Evolutionary conservation across 92 coral and sea anemone species (phyloP), one percentile per base, ranked within the genome.

Genomic region (Ricordea florida): DNA sequence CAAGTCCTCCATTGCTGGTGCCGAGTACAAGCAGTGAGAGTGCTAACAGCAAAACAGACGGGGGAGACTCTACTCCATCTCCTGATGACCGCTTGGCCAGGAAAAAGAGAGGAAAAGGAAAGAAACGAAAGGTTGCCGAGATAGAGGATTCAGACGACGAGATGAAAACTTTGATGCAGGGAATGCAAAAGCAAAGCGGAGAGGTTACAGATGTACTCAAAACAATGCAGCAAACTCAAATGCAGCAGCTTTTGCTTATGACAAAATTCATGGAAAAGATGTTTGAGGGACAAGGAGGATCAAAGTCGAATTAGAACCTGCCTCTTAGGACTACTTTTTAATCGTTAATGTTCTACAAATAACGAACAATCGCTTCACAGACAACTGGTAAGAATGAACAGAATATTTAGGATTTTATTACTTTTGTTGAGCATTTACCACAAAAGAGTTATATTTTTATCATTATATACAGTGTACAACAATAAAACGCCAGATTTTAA

Each of bases 211-310:
- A 50, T 2, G 58, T 50, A 26, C 24, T 50, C 4, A 50, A 50
- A 50, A 50, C 64, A 57, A 57, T 25, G 41, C 40, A 57, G 64
- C 58, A 50, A n/a, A n/a, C n/a, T n/a, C n/a, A n/a, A n/a, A n/a
- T n/a, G n/a, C 44, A 38, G 44, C 44, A 38, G n/a, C 8, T 38
- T n/a, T 7, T 13, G 0, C 1, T 50, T 20, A 50, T 50, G 6
- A 20, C 58, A 2, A 50, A 50, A 15, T 50, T 50, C 58, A 50
- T 50, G 58, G 58, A 50, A 26, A 50, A 4, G 31, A 15, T 50
- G 23, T 50, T 50, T 26, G 58, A 50, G 6, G 58, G 27, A 50
- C 46, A 41, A 9, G 46, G 46, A 3, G 46, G 5, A 41, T 41
- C 46, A 41, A 41, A 41, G 46, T 9, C 1, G 3, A 9, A 41